Evolutionary conservation across 2,888 invertebrate species (phyloP).

Genomic region (Philereme transversata): DNA sequence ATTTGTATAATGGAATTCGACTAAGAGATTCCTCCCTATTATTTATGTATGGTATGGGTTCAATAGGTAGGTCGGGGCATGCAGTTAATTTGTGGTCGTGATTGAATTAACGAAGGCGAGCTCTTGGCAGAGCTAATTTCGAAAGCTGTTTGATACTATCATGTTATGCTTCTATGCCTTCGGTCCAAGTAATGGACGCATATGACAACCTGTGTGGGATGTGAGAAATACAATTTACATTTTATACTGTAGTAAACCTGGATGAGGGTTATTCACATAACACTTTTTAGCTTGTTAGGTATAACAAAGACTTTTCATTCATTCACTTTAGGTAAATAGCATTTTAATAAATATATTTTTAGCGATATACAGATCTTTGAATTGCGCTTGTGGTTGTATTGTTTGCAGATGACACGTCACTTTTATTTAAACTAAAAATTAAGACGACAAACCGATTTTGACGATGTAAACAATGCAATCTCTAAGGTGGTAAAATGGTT

Average conservation of each 20-base stretch:
- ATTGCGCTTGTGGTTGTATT: too few relatives aligned
- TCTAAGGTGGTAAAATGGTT: too few relatives aligned
- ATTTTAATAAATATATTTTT: too few relatives aligned
- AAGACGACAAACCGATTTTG: too few relatives aligned
- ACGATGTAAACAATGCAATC: too few relatives aligned
- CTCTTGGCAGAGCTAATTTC: slow-evolving; percentile 56
- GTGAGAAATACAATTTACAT: background rate
- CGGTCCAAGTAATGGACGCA: background rate
- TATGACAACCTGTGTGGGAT: background rate
- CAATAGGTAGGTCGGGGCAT: slow-evolving; percentile 49
- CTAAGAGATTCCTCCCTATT: slow-evolving; percentile 11
- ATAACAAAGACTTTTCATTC: too few relatives aligned
- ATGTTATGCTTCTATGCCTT: slow-evolving; percentile 48
- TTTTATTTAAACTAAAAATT: too few relatives aligned
- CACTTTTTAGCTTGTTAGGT: too few relatives aligned
- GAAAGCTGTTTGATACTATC: slow-evolving; percentile 62
- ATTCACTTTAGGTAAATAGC: too few relatives aligned
- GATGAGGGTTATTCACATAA: too few relatives aligned
- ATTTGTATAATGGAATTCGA: slow-evolving; percentile 6
- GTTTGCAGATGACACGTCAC: too few relatives aligned
- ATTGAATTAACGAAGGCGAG: slow-evolving; percentile 69
- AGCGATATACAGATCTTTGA: too few relatives aligned
- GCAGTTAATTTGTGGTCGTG: slow-evolving; percentile 70
- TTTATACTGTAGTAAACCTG: background rate
- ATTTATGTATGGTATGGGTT: slow-evolving; percentile 39